phyloP scores from a whole-genome alignment of 2,888 invertebrate genomes.

The Netelia virgata region DNA sequence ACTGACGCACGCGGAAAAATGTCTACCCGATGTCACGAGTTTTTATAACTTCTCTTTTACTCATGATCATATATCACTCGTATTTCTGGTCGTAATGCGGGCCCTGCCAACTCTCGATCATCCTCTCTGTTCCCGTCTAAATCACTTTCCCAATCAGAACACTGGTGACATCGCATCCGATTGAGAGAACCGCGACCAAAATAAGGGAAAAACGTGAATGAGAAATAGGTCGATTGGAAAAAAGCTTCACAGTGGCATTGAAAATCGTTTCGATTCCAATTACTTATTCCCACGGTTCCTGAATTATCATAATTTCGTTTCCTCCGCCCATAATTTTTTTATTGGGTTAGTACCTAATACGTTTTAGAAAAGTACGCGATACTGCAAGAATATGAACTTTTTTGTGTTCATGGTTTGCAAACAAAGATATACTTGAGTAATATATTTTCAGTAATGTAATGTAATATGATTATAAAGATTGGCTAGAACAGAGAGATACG shows the following conservation, averaged over 20 bases:
- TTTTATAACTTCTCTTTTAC: conserved; percentile 40
- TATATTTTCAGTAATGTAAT: conserved; percentile 18
- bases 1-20: conserved; percentile 24
- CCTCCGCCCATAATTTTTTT: neutral
- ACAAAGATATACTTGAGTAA: conserved; percentile 40
- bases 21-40: conserved; percentile 51
- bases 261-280: conserved; percentile 15
- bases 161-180: conserved; percentile 12
- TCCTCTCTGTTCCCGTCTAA: conserved; percentile 23
- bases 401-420: conserved; percentile 40
- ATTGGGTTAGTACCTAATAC: neutral
- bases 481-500: conserved; percentile 11
- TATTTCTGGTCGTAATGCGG: conserved; percentile 28
- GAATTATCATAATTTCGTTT: neutral
- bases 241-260: conserved; percentile 17
- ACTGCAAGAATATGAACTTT: conserved; percentile 48
- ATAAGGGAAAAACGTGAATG: conserved; percentile 2
- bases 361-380: conserved; percentile 53
- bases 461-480: conserved; percentile 5
- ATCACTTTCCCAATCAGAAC: conserved; percentile 45
- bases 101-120: conserved; percentile 48
- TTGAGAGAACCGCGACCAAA: conserved; percentile 10
- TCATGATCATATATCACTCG: conserved; percentile 42
- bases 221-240: conserved; percentile 5
- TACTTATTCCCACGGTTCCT: conserved; percentile 15